Conservation (phyloP, 2,113 vertebrate species). For the Leucosticte australis region DNA sequence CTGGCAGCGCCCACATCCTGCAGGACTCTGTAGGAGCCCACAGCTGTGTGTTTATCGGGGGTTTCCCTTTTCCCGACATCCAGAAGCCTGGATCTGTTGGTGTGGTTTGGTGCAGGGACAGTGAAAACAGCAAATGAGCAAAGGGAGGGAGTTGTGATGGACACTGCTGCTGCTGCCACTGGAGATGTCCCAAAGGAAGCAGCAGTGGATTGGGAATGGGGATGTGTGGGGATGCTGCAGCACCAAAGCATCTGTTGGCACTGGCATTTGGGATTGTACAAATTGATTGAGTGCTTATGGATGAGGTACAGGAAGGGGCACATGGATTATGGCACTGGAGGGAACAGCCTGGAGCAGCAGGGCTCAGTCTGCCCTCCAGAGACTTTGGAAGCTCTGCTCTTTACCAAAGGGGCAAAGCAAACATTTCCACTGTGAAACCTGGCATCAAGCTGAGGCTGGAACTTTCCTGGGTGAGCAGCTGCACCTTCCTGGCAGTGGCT, state of each 20-base stretch:
- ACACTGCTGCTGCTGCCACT: not conserved
- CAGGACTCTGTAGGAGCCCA: not conserved
- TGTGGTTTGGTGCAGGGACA: rapidly evolving
- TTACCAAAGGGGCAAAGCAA: not conserved
- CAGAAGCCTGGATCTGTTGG: rapidly evolving
- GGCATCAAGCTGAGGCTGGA: not conserved
- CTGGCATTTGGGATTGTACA: rapidly evolving
- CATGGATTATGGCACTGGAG: rapidly evolving
- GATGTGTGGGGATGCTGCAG: rapidly evolving
- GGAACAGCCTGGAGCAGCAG: not conserved
- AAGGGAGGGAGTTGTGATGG: not conserved
- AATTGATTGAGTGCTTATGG: rapidly evolving
- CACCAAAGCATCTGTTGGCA: not conserved
- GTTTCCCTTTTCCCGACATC: not conserved
- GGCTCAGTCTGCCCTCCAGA: not conserved
- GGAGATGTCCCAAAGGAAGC: not conserved
- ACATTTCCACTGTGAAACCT: not conserved
- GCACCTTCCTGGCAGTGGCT: not conserved
- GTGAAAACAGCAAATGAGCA: not conserved
- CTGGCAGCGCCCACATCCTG: not conserved
- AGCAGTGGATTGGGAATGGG: rapidly evolving
- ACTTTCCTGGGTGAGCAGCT: not conserved
- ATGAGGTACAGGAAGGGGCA: rapidly evolving
- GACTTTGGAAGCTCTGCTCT: not conserved
- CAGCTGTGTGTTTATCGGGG: not conserved